Evolutionary conservation across 2,888 invertebrate species (phyloP).

Genomic region (Drosophila anomalipes): DNA sequence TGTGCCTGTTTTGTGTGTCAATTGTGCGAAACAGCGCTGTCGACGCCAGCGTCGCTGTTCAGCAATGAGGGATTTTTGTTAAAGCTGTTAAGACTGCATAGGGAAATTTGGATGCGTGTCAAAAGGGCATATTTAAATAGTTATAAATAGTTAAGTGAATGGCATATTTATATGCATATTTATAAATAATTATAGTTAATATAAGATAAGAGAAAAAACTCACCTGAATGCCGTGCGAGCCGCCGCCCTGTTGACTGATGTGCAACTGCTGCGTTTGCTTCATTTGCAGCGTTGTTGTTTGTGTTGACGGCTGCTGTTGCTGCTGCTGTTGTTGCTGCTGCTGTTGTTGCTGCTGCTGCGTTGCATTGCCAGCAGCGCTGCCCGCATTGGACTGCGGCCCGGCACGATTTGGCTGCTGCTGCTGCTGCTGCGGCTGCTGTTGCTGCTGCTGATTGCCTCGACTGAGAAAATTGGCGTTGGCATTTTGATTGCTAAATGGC

Average conservation of each 20-base stretch:
- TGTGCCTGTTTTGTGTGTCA: slow-evolving; percentile 52
- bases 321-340: slow-evolving; percentile 62
- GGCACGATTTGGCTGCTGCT: slow-evolving; percentile 65
- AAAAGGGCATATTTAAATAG: slow-evolving; percentile 73
- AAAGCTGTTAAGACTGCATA: slow-evolving; percentile 77
- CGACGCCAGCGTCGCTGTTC: slow-evolving; percentile 17
- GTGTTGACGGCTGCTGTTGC: slow-evolving; percentile 78
- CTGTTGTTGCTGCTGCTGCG: slow-evolving; percentile 57
- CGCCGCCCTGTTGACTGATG: slow-evolving; percentile 91
- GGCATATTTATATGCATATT: background rate
- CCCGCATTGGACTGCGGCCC: slow-evolving; percentile 70
- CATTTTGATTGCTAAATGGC: slow-evolving; percentile 86
- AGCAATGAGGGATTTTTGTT: slow-evolving; percentile 61
- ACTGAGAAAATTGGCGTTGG: slow-evolving; percentile 83
- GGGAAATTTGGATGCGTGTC: slow-evolving; percentile 78
- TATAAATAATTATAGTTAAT: background rate
- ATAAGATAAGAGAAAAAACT: slow-evolving; percentile 69
- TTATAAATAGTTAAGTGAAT: background rate
- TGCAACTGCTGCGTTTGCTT: slow-evolving; percentile 95
- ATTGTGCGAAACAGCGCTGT: slow-evolving; percentile 51
- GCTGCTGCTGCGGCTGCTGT: slow-evolving; percentile 62
- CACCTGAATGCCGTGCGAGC: slow-evolving; percentile 93
- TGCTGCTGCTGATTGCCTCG: slow-evolving; percentile 62
- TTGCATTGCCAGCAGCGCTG: slow-evolving; percentile 74
- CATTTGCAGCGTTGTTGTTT: slow-evolving; percentile 90